Evolutionary conservation across 2,797 vertebrate genomes (phyloP).

Genomic region (Channallabes apus): DNA sequence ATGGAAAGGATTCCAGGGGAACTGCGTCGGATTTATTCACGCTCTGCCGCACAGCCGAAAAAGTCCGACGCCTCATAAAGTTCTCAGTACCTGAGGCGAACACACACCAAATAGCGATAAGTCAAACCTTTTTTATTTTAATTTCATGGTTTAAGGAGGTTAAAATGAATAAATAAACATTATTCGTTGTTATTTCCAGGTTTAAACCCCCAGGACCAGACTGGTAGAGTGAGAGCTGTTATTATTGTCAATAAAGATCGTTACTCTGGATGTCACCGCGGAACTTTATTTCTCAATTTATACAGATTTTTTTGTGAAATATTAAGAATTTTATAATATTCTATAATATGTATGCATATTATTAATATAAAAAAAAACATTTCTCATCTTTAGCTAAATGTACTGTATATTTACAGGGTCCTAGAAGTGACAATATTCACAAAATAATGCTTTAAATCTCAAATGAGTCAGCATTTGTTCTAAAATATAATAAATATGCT

Average conservation of each 20-base stretch:
- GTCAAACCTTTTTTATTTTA: neutral
- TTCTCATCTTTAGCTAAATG: neutral
- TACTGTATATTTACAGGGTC: neutral
- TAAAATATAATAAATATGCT: neutral
- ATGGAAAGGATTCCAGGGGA: slow-evolving; percentile 55
- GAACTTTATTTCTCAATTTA: neutral
- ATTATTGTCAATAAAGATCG: neutral
- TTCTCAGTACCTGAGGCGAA: slow-evolving; percentile 9
- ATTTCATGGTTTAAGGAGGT: neutral
- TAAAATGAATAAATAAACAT: neutral
- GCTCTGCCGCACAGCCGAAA: slow-evolving; percentile 7
- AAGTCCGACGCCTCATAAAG: slow-evolving; percentile 20
- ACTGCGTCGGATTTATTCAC: slow-evolving; percentile 50
- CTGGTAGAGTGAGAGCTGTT: neutral
- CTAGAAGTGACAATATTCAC: neutral
- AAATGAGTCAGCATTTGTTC: neutral
- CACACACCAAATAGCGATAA: neutral
- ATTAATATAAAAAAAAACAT: neutral
- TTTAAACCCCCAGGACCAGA: neutral
- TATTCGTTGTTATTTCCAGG: neutral
- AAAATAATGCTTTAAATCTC: neutral
- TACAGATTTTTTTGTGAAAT: neutral
- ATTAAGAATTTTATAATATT: neutral
- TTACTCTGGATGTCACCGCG: neutral
- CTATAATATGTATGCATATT: neutral